These are phyloP conservation scores for Chrysolina haemoptera DNA, from an alignment of 2,888 invertebrate species.

Conservation along the genomic window DNA sequence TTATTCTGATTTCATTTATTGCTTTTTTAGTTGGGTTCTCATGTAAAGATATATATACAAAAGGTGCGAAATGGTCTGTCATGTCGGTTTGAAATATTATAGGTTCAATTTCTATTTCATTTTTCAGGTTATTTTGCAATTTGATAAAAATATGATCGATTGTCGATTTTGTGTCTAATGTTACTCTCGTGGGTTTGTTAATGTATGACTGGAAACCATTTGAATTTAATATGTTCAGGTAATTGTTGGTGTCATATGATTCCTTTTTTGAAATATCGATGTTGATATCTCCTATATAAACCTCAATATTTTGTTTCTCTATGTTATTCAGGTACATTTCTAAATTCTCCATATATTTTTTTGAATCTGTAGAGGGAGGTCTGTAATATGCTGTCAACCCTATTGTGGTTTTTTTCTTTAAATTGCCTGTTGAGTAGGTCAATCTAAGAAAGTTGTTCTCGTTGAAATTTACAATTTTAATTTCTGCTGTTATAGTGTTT, in stretches of 20 bases:
- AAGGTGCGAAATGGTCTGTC: conserved; percentile 9
- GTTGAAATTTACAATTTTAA: background rate
- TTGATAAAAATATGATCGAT: conserved; percentile 8
- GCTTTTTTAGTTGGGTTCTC: background rate
- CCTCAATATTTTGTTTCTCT: too few species aligned
- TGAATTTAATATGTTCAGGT: conserved; percentile 11
- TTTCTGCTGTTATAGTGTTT: conserved; percentile 20
- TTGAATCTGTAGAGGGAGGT: background rate
- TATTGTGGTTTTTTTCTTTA: background rate
- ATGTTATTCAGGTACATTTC: background rate
- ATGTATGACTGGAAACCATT: conserved; percentile 3
- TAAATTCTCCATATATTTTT: conserved; percentile 1
- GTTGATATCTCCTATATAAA: conserved; percentile 5
- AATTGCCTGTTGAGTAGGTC: background rate
- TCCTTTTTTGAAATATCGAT: conserved; percentile 3
- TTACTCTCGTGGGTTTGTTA: background rate
- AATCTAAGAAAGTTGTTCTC: conserved; percentile 22
- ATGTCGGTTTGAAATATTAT: conserved; percentile 19
- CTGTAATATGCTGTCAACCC: conserved; percentile 15
- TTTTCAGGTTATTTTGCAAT: conserved; percentile 8
- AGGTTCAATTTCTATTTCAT: conserved; percentile 7
- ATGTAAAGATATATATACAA: conserved; percentile 1
- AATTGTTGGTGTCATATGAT: conserved; percentile 7
- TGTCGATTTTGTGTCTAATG: background rate
- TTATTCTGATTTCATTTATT: background rate